Evolutionary conservation across 2,888 invertebrate genomes (phyloP).

Genomic region (Agriopis marginaria): DNA sequence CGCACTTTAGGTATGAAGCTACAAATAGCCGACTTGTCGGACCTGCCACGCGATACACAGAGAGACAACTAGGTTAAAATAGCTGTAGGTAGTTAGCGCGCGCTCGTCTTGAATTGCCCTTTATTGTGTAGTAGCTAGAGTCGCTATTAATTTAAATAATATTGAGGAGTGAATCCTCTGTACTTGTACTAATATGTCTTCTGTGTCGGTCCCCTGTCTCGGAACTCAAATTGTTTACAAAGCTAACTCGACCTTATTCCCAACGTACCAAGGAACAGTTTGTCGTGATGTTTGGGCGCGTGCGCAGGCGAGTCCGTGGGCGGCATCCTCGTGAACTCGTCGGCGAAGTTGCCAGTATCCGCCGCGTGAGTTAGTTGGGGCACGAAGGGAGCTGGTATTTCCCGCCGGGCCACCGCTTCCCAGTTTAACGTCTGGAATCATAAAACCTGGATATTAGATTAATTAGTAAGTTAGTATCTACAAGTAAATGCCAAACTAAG

Average conservation of each 20-base stretch:
- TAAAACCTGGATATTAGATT: conserved; percentile 37
- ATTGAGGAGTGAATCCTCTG: too few species aligned
- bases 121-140: too few species aligned
- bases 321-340: conserved; percentile 97
- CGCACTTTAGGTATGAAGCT: too few species aligned
- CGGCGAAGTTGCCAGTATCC: conserved; percentile 98
- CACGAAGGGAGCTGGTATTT: conserved; percentile 94
- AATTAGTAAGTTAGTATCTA: not conserved
- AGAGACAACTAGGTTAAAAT: too few species aligned
- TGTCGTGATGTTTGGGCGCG: conserved; percentile 93
- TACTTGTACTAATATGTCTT: too few species aligned
- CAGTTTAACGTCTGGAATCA: conserved; percentile 89
- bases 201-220: too few species aligned
- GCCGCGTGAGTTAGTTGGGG: conserved; percentile 95
- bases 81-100: too few species aligned
- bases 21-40: too few species aligned
- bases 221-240: not conserved
- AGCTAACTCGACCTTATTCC: not conserved
- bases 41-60: too few species aligned
- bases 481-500: too few species aligned
- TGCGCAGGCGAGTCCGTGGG: conserved; percentile 97
- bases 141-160: too few species aligned
- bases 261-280: conserved; percentile 91
- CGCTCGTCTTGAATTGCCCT: too few species aligned
- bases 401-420: conserved; percentile 92